Evolutionary conservation across 1,140 invertebrate species (phyloP).

Genomic region (Drosophila obscura): DNA sequence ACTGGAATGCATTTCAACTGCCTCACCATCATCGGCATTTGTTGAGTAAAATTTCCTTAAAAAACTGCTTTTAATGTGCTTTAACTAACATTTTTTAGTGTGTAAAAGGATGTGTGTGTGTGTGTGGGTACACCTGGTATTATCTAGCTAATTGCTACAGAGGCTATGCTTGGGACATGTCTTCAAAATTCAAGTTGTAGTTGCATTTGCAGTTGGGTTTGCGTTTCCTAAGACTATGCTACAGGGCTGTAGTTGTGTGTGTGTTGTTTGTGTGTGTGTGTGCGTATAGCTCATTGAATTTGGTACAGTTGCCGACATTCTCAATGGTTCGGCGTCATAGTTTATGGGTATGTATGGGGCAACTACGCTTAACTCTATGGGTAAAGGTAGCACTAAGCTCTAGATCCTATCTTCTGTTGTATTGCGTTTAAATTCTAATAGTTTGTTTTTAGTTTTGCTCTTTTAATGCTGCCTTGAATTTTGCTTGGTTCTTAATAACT

Average conservation of each 20-base stretch:
- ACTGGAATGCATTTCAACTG: conserved; percentile 72
- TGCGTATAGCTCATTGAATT: conserved; percentile 67
- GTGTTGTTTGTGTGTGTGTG: background rate
- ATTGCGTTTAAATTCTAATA: conserved; percentile 63
- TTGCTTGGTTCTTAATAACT: conserved; percentile 39
- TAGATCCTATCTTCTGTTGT: conserved; percentile 58
- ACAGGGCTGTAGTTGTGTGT: conserved; percentile 1
- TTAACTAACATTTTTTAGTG: conserved; percentile 42
- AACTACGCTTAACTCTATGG: conserved; percentile 35
- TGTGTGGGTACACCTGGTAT: background rate
- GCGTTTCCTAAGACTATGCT: conserved; percentile 35
- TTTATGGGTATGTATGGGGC: conserved; percentile 1
- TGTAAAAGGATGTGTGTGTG: conserved; percentile 39
- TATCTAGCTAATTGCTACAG: conserved; percentile 47
- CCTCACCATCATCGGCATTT: conserved; percentile 12
- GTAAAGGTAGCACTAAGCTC: conserved; percentile 26
- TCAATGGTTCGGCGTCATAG: background rate
- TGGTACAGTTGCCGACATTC: conserved; percentile 65
- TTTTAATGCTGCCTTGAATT: conserved; percentile 44
- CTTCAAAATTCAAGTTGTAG: conserved; percentile 24
- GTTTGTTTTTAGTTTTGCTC: conserved; percentile 39
- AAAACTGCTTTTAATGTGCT: conserved; percentile 57
- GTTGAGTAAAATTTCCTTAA: conserved; percentile 76
- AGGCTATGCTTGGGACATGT: conserved; percentile 16
- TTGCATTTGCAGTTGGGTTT: conserved; percentile 3